Evolutionary conservation across 1,140 invertebrate genomes (phyloP).

Genomic region (Trypoxylus dichotomus): DNA sequence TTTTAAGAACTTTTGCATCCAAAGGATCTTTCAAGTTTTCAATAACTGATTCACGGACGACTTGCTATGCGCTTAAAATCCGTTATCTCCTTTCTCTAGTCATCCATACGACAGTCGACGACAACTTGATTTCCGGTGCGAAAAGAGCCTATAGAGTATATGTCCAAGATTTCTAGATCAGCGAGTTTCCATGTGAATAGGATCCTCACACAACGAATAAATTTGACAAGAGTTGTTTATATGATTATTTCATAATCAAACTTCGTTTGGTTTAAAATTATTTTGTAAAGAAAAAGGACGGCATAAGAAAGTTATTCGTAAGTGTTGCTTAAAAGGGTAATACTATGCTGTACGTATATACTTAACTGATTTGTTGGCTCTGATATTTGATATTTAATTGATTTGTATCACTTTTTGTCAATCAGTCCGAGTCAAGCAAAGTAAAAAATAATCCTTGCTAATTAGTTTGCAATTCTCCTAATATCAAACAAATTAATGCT

Average conservation of each 20-base stretch:
- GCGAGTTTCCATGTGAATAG: not conserved
- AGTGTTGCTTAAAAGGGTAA: no score
- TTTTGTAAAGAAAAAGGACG: no score
- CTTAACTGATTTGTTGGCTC: no score
- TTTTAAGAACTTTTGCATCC: no score
- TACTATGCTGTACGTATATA: no score
- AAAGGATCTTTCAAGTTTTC: not conserved
- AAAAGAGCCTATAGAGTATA: not conserved
- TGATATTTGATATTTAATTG: no score
- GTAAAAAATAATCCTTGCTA: not conserved
- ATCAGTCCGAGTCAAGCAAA: not conserved
- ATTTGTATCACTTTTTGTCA: no score
- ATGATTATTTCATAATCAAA: no score
- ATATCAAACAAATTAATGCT: constrained; percentile 14
- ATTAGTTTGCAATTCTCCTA: not conserved
- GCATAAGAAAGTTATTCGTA: no score
- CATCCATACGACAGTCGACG: not conserved
- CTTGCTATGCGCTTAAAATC: not conserved
- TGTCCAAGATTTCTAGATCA: not conserved
- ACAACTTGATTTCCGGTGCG: not conserved
- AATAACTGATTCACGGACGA: not conserved
- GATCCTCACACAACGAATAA: not conserved
- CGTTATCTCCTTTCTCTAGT: not conserved
- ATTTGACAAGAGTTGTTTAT: not conserved
- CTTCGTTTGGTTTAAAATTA: no score